These are phyloP conservation scores for Drosophila stalkeri DNA, from an alignment of 2,888 invertebrate species.

Conservation along the genomic window DNA sequence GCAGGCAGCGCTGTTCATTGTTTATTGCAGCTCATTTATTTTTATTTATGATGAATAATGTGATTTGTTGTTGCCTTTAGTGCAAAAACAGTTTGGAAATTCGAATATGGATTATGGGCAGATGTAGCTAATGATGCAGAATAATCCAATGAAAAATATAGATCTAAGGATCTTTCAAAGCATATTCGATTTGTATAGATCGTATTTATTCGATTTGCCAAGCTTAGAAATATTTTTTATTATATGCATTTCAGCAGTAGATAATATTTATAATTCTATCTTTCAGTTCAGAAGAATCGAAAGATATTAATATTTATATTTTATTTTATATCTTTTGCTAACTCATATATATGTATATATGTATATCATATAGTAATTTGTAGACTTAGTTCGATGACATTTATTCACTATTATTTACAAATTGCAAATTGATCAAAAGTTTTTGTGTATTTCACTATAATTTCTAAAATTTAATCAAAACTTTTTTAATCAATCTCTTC, in stretches of 20 bases:
- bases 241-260: too few relatives aligned
- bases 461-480: too few relatives aligned
- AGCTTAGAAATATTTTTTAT: neutral
- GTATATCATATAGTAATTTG: too few relatives aligned
- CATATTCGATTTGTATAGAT: neutral
- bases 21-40: conserved; percentile 33
- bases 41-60: conserved; percentile 10
- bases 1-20: neutral
- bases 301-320: neutral
- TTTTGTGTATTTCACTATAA: too few relatives aligned
- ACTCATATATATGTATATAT: neutral
- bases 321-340: neutral
- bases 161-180: too few relatives aligned
- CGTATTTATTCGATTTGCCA: neutral
- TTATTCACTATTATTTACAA: too few relatives aligned
- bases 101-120: neutral
- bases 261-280: neutral
- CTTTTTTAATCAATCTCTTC: too few relatives aligned
- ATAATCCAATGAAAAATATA: neutral
- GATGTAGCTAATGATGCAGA: neutral
- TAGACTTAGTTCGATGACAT: too few relatives aligned
- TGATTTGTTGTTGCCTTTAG: conserved; percentile 3
- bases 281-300: neutral
- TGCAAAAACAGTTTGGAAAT: neutral
- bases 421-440: too few relatives aligned